Conservation (phyloP, 2,113 vertebrate species). For the Amphiprion ocellaris region DNA sequence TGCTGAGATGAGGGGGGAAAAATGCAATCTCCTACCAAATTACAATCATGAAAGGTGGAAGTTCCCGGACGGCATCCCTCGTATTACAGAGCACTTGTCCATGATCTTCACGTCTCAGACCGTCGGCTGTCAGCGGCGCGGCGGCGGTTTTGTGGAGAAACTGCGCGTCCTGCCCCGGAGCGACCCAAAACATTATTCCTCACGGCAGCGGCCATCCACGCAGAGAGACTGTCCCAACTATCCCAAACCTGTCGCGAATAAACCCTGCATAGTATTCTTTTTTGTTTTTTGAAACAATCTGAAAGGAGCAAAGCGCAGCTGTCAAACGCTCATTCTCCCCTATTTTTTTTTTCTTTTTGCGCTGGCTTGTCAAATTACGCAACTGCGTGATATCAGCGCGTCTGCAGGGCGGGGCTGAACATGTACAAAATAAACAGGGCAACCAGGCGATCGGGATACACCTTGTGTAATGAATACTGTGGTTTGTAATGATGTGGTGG, state of each 20-base stretch:
- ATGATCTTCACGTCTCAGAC: constrained; percentile 78
- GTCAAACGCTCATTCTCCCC: constrained; percentile 69
- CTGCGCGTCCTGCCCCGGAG: constrained; percentile 87
- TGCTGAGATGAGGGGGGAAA: constrained; percentile 3
- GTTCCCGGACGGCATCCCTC: constrained; percentile 77
- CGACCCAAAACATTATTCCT: constrained; percentile 85
- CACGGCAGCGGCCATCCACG: constrained; percentile 85
- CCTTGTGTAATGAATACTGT: constrained; percentile 29
- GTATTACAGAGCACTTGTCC: constrained; percentile 80
- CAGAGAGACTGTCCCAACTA: constrained; percentile 32
- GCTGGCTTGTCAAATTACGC: constrained; percentile 84
- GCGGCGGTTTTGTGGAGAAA: constrained; percentile 86
- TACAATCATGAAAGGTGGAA: constrained; percentile 72
- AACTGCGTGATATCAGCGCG: constrained; percentile 75
- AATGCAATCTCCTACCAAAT: constrained; percentile 71
- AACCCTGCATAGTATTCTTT: constrained; percentile 37
- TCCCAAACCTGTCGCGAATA: constrained; percentile 24
- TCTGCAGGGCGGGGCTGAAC: constrained; percentile 78
- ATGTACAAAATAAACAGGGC: constrained; percentile 60
- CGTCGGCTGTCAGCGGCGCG: constrained; percentile 84
- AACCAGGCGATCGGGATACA: constrained; percentile 27
- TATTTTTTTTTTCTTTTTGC: constrained; percentile 55
- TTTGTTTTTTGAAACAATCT: constrained; percentile 30
- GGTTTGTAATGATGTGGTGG: constrained; percentile 1
- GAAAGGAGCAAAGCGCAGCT: constrained; percentile 51